These are phyloP conservation scores for Amia ocellicauda DNA, from an alignment of 2,113 vertebrate species.

Conservation along the genomic window DNA sequence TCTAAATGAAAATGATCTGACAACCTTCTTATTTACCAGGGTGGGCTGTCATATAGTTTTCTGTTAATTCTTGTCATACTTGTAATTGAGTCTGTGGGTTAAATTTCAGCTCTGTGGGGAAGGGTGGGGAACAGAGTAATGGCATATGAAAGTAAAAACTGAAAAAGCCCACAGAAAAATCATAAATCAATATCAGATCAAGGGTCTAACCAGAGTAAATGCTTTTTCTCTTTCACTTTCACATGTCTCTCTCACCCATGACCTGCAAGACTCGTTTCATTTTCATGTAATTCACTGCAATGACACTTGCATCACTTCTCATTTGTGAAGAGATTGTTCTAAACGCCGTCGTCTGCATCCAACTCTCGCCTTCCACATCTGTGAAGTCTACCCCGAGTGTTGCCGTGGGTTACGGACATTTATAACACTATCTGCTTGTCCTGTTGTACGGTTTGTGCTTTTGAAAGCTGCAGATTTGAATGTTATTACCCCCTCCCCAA, in stretches of 20 bases:
- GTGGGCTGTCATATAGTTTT: background rate
- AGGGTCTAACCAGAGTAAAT: background rate
- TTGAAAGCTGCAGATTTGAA: too few relatives aligned
- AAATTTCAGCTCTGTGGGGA: background rate
- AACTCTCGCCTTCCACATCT: background rate
- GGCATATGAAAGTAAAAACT: slow-evolving; percentile 18
- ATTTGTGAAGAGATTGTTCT: slow-evolving; percentile 3
- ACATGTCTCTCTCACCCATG: background rate
- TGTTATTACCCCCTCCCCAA: too few relatives aligned
- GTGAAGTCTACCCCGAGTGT: background rate
- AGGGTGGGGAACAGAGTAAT: slow-evolving; percentile 4
- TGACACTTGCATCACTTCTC: slow-evolving; percentile 15
- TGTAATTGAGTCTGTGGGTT: slow-evolving; percentile 13
- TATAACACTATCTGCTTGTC: too few relatives aligned
- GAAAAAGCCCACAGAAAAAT: background rate
- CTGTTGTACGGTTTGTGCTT: too few relatives aligned
- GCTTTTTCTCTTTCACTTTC: background rate
- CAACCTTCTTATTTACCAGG: background rate
- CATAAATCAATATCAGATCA: slow-evolving; percentile 17
- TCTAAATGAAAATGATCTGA: too few relatives aligned
- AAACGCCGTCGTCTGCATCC: background rate
- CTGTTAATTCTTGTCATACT: slow-evolving; percentile 6
- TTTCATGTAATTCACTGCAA: slow-evolving; percentile 14
- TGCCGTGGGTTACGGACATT: background rate
- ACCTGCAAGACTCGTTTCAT: slow-evolving; percentile 6